phyloP scores from a whole-genome alignment of 2,888 invertebrate species.

The Folsomia manolachei region DNA sequence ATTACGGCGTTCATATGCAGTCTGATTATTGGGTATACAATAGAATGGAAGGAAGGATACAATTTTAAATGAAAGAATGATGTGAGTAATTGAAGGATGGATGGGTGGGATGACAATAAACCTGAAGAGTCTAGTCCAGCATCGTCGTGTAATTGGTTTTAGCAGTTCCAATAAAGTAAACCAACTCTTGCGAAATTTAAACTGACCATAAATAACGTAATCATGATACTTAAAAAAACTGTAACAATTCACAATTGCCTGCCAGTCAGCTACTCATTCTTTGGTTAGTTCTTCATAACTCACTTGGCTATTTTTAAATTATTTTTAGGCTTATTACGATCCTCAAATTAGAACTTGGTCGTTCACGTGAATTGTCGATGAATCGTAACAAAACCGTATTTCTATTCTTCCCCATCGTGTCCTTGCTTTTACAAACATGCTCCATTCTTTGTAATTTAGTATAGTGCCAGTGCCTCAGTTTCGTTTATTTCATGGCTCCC shows the following conservation, averaged over 20 bases:
- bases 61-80: background rate
- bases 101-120: slow-evolving; percentile 11
- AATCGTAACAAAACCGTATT: background rate
- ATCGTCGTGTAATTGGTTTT: slow-evolving; percentile 11
- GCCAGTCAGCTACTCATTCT: too few relatives aligned
- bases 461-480: too few relatives aligned
- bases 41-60: background rate
- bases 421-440: too few relatives aligned
- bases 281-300: too few relatives aligned
- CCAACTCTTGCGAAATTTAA: slow-evolving; percentile 12
- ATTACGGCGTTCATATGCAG: too few relatives aligned
- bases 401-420: background rate
- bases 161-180: slow-evolving; percentile 5
- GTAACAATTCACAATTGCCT: slow-evolving; percentile 6
- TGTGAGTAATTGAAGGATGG: too few relatives aligned
- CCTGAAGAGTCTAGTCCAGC: slow-evolving; percentile 14
- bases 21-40: background rate
- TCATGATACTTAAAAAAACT: slow-evolving; percentile 4
- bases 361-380: too few relatives aligned
- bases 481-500: background rate
- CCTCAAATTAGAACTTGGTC: background rate
- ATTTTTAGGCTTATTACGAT: background rate
- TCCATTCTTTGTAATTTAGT: too few relatives aligned
- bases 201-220: slow-evolving; percentile 5
- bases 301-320: background rate